Evolutionary conservation across 2,888 invertebrate species (phyloP).

Genomic region (Cyclophora albipunctata): DNA sequence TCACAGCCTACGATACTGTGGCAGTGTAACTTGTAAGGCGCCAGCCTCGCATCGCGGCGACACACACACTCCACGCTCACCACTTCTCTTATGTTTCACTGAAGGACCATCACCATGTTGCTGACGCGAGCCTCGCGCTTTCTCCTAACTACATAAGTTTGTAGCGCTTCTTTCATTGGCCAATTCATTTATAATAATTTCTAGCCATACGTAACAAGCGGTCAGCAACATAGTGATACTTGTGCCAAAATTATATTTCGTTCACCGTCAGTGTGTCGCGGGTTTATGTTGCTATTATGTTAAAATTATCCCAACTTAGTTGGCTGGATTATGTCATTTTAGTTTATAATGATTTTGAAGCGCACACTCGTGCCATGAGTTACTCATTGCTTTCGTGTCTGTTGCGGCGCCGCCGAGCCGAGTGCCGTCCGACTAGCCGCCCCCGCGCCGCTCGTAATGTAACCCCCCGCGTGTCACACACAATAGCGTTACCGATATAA

Average conservation of each 20-base stretch:
- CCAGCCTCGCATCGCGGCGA: constrained; percentile 21
- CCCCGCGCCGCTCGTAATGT: constrained; percentile 30
- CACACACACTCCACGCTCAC: constrained; percentile 23
- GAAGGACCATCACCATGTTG: constrained; percentile 46
- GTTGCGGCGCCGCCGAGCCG: constrained; percentile 37
- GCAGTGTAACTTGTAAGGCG: constrained; percentile 95
- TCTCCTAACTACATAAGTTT: constrained; percentile 13
- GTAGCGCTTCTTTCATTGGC: constrained; percentile 25
- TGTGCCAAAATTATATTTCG: constrained; percentile 46
- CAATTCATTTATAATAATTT: constrained; percentile 18
- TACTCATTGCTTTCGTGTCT: constrained; percentile 31
- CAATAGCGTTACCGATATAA: constrained; percentile 53
- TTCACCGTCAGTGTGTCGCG: constrained; percentile 46
- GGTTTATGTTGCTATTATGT: constrained; percentile 44
- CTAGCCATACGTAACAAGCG: constrained; percentile 24
- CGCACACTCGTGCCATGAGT: constrained; percentile 44
- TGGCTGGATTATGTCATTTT: constrained; percentile 56
- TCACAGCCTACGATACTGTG: constrained; percentile 99
- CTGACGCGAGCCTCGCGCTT: constrained; percentile 36
- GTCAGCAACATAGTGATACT: constrained; percentile 50
- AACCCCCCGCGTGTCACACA: constrained; percentile 38
- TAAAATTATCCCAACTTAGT: constrained; percentile 66
- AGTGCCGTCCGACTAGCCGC: constrained; percentile 19
- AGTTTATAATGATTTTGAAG: constrained; percentile 29
- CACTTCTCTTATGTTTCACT: constrained; percentile 21